Evolutionary conservation across 2,888 invertebrate genomes (phyloP).

Genomic region (Cerceris rybyensis): DNA sequence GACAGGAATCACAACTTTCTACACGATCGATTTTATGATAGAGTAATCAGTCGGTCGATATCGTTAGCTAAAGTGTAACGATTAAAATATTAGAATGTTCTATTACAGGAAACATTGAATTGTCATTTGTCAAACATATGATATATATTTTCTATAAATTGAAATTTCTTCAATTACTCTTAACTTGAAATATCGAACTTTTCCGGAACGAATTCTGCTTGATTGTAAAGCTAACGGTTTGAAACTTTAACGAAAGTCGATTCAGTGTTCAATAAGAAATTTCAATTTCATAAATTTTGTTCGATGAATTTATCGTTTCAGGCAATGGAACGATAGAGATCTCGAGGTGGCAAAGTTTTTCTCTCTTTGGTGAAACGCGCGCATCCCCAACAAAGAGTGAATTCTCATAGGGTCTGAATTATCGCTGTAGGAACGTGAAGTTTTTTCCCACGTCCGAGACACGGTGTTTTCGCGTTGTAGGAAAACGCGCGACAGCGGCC

Average conservation of each 20-base stretch:
- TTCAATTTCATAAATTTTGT: constrained; percentile 6
- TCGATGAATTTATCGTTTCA: constrained; percentile 14
- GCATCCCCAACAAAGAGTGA: constrained; percentile 42
- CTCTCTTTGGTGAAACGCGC: constrained; percentile 5
- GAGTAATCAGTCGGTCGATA: constrained; percentile 4
- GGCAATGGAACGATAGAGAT: constrained; percentile 39
- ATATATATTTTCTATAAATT: neutral
- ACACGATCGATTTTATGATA: neutral
- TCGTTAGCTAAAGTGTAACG: neutral
- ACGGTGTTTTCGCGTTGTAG: constrained; percentile 45
- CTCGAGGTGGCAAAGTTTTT: constrained; percentile 31
- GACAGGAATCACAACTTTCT: constrained; percentile 6
- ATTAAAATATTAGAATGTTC: too few relatives aligned
- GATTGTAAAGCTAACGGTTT: constrained; percentile 1
- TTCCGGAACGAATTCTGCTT: neutral
- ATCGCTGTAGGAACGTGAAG: constrained; percentile 24
- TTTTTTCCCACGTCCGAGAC: constrained; percentile 59
- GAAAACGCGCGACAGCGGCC: constrained; percentile 55
- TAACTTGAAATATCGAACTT: neutral
- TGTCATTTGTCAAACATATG: too few relatives aligned
- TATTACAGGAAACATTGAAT: too few relatives aligned
- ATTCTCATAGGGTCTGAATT: constrained; percentile 60
- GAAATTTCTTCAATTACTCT: neutral
- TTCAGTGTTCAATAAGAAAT: constrained; percentile 5
- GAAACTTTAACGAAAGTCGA: constrained; percentile 4